A percentile compares a stretch with the other conserved stretches of the same genome.
Evolutionary conservation across 2,113 vertebrate genomes (phyloP).

Genomic region (Oryctolagus cuniculus): DNA sequence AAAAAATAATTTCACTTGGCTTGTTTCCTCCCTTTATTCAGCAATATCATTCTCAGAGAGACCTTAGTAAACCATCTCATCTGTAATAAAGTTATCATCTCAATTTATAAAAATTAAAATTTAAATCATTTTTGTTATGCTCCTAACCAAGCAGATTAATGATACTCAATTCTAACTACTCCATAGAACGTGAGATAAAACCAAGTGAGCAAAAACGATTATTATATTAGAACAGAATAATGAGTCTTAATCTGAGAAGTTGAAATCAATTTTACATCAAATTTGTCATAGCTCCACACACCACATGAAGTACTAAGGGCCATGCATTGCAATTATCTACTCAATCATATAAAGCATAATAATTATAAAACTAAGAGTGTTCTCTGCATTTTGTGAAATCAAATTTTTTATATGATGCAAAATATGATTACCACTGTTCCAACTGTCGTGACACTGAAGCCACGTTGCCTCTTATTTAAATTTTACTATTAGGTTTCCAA

Average conservation of each 20-base stretch:
- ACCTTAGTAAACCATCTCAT: neutral
- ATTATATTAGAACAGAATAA: neutral
- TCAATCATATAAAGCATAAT: neutral
- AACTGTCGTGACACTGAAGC: neutral
- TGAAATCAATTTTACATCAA: neutral
- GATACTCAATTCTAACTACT: neutral
- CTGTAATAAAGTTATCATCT: neutral
- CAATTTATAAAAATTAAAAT: conserved; percentile 18
- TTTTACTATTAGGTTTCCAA: neutral
- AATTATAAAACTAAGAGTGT: neutral
- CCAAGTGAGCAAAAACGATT: neutral
- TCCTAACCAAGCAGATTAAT: neutral
- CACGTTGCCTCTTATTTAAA: neutral
- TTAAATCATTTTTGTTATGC: neutral
- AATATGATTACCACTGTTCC: neutral
- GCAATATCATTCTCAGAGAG: neutral
- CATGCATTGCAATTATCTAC: neutral
- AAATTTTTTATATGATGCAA: neutral
- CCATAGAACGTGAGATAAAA: neutral
- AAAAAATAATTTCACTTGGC: neutral
- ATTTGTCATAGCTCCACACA: neutral
- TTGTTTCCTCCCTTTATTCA: neutral
- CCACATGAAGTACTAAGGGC: neutral
- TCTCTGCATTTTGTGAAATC: neutral
- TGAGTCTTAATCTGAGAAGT: neutral